A percentile compares a stretch with the other conserved stretches of the same genome.
Conservation (phyloP, 2,888 invertebrate species). For the Lypha dubia region DNA sequence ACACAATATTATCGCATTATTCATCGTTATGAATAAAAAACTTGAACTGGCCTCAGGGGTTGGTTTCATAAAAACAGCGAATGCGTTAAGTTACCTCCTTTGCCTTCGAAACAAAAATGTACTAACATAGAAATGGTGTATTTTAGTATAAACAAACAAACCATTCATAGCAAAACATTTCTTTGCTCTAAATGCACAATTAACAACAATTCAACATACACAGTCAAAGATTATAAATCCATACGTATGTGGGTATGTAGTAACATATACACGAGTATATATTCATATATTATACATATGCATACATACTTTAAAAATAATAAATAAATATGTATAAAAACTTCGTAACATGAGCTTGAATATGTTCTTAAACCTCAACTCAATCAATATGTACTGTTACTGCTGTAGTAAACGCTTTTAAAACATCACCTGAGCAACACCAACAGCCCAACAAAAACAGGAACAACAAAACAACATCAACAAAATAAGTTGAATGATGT, state of each 20-base stretch:
- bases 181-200: conserved; percentile 66
- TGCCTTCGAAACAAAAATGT: neutral
- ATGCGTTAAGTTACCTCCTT: too few species aligned
- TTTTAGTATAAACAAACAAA: neutral
- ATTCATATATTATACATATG: neutral
- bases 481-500: neutral
- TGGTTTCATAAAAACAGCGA: too few species aligned
- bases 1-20: too few species aligned
- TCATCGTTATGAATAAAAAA: too few species aligned
- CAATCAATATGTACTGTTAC: conserved; percentile 44
- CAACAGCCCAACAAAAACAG: conserved; percentile 29
- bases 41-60: too few species aligned
- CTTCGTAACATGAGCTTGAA: conserved; percentile 22
- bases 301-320: neutral
- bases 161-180: conserved; percentile 54
- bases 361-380: conserved; percentile 24
- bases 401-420: conserved; percentile 56
- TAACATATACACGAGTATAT: too few species aligned
- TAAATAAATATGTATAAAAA: neutral
- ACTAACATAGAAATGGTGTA: conserved; percentile 37
- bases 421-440: conserved; percentile 58
- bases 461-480: conserved; percentile 17
- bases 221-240: neutral
- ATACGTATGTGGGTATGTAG: too few species aligned
- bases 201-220: conserved; percentile 49